These are phyloP conservation scores for Auanema freiburgensis DNA, from an alignment of 2,888 invertebrate genomes.

Conservation along the genomic window DNA sequence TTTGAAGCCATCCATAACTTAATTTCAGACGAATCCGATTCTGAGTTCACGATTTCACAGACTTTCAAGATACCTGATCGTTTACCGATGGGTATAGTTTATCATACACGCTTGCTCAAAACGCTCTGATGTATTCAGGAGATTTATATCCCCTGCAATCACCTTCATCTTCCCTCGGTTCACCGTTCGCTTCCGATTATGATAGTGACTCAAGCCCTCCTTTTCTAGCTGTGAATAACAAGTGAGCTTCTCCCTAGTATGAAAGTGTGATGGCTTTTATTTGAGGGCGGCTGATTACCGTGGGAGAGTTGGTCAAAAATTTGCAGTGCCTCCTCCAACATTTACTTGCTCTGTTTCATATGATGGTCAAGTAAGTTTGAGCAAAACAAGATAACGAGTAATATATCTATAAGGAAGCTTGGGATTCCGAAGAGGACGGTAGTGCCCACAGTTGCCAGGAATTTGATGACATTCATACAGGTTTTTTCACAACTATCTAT, in stretches of 20 bases:
- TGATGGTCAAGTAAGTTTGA: constrained; percentile 41
- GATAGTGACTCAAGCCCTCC: constrained; percentile 47
- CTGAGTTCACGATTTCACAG: constrained; percentile 41
- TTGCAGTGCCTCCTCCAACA: constrained; percentile 51
- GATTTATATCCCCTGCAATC: constrained; percentile 34
- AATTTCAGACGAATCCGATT: constrained; percentile 29
- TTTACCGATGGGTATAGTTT: constrained; percentile 14
- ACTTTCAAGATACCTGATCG: constrained; percentile 42
- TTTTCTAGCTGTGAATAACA: constrained; percentile 26
- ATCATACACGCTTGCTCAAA: background rate
- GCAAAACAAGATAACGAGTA: background rate
- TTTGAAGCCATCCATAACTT: background rate
- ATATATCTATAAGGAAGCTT: constrained; percentile 21
- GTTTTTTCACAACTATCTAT: background rate
- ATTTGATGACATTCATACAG: constrained; percentile 22
- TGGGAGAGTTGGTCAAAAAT: constrained; percentile 45
- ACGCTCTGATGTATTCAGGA: constrained; percentile 9
- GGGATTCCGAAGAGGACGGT: constrained; percentile 31
- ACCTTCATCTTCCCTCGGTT: constrained; percentile 24
- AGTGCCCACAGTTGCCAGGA: constrained; percentile 42
- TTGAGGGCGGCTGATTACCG: constrained; percentile 38
- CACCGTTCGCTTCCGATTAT: constrained; percentile 43
- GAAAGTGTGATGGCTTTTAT: background rate
- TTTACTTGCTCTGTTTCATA: constrained; percentile 61
- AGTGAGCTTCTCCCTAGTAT: background rate